Evolutionary conservation across 1,140 invertebrate species (phyloP).

Genomic region (Aradophagus sp.): DNA sequence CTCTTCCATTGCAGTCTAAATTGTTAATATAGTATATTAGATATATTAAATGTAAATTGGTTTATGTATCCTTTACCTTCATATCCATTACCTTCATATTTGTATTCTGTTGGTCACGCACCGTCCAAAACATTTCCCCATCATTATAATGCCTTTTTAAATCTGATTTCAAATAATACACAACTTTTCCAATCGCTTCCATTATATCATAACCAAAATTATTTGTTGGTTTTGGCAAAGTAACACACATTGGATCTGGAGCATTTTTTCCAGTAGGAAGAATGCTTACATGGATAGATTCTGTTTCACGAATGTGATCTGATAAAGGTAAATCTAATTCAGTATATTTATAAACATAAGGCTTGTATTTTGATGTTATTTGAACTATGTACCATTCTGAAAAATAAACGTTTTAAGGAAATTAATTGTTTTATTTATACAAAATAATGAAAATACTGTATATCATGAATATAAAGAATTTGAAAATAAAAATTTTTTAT

Average conservation of each 20-base stretch:
- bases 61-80: too few relatives aligned
- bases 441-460: too few relatives aligned
- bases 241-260: slow-evolving; percentile 71
- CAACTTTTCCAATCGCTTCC: slow-evolving; percentile 63
- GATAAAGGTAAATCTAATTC: slow-evolving; percentile 30
- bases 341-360: slow-evolving; percentile 66
- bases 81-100: slow-evolving; percentile 75
- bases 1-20: slow-evolving; percentile 77
- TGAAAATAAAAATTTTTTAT: slow-evolving; percentile 7
- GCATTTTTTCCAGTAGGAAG: slow-evolving; percentile 74
- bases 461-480: slow-evolving; percentile 1
- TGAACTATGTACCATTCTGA: slow-evolving; percentile 79
- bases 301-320: slow-evolving; percentile 65
- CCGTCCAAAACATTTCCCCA: slow-evolving; percentile 76
- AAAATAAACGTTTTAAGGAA: too few relatives aligned
- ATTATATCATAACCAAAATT: slow-evolving; percentile 65
- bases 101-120: slow-evolving; percentile 75
- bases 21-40: slow-evolving; percentile 5
- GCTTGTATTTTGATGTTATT: slow-evolving; percentile 75
- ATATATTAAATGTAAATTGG: slow-evolving; percentile 3
- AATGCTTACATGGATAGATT: slow-evolving; percentile 74
- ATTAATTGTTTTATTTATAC: too few relatives aligned
- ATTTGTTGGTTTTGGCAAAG: slow-evolving; percentile 69
- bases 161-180: slow-evolving; percentile 62
- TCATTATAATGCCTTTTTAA: slow-evolving; percentile 64